These are phyloP conservation scores for Smithornis capensis DNA, from an alignment of 2,113 vertebrate species.

Conservation along the genomic window DNA sequence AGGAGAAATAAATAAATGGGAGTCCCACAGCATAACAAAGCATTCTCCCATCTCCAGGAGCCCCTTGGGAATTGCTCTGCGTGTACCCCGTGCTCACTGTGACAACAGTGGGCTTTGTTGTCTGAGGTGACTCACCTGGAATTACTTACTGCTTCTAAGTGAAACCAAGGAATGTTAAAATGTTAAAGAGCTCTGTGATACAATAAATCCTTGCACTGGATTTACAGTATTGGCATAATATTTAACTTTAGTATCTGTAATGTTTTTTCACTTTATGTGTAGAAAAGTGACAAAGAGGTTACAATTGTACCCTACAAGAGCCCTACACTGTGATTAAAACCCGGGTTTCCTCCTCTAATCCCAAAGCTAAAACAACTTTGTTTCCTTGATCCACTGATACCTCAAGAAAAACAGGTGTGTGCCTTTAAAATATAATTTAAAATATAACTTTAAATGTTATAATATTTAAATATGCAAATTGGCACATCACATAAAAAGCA, in stretches of 20 bases:
- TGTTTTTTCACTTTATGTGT: background rate
- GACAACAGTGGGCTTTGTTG: background rate
- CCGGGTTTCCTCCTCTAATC: background rate
- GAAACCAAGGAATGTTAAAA: background rate
- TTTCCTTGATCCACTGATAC: background rate
- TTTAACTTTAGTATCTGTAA: background rate
- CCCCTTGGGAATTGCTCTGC: background rate
- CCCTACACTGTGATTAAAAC: background rate
- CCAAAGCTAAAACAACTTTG: background rate
- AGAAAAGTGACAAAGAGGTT: background rate
- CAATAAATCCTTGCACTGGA: background rate
- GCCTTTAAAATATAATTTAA: background rate
- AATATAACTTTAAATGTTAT: background rate
- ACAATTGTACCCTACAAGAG: background rate
- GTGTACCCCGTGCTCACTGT: background rate
- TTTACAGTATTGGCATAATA: background rate
- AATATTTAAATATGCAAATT: background rate
- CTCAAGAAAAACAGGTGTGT: background rate
- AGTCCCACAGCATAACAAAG: background rate
- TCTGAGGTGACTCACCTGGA: slow-evolving; percentile 33
- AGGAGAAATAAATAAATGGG: background rate
- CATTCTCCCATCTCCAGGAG: background rate
- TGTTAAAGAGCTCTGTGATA: background rate
- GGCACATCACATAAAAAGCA: background rate
- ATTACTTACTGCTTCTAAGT: background rate